These are phyloP conservation scores for Parnassius apollo DNA, from an alignment of 2,888 invertebrate genomes.

Conservation along the genomic window DNA sequence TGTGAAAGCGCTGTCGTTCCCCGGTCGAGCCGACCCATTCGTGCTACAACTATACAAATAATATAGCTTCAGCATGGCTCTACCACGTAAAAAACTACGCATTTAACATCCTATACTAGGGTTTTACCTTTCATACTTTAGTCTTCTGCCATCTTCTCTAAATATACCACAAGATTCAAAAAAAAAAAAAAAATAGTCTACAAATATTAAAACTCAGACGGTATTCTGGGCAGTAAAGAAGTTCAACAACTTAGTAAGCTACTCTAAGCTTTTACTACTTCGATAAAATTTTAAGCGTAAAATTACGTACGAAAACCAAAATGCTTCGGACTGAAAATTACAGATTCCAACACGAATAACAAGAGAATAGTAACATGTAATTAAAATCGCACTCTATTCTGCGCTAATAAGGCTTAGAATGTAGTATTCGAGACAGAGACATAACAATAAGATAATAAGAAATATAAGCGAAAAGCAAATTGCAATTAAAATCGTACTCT, in stretches of 20 bases:
- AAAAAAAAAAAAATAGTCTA: not conserved
- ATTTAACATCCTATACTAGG: too few relatives aligned
- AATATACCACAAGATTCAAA: too few relatives aligned
- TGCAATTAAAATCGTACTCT: slow-evolving; percentile 39
- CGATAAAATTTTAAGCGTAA: slow-evolving; percentile 2
- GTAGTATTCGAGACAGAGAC: slow-evolving; percentile 25
- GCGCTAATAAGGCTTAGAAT: slow-evolving; percentile 35
- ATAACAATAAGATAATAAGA: slow-evolving; percentile 43
- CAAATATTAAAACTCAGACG: not conserved
- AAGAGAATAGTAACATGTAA: slow-evolving; percentile 26
- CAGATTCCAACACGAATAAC: slow-evolving; percentile 20
- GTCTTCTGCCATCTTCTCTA: too few relatives aligned
- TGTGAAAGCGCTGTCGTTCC: too few relatives aligned
- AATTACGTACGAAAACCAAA: slow-evolving; percentile 17
- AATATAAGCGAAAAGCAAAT: not conserved
- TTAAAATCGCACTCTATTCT: slow-evolving; percentile 41
- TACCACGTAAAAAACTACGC: too few relatives aligned
- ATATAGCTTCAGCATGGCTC: too few relatives aligned
- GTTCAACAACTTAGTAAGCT: too few relatives aligned
- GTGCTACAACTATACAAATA: too few relatives aligned
- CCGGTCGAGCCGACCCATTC: too few relatives aligned
- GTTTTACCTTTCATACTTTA: too few relatives aligned
- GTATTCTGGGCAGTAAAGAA: not conserved
- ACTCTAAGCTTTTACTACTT: not conserved
- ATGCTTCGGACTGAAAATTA: slow-evolving; percentile 15